Percentiles rank a stretch among this genome's conserved stretches.
These are phyloP conservation scores for Nerophis ophidion DNA, from an alignment of 2,113 vertebrate species.

Conservation along the genomic window DNA sequence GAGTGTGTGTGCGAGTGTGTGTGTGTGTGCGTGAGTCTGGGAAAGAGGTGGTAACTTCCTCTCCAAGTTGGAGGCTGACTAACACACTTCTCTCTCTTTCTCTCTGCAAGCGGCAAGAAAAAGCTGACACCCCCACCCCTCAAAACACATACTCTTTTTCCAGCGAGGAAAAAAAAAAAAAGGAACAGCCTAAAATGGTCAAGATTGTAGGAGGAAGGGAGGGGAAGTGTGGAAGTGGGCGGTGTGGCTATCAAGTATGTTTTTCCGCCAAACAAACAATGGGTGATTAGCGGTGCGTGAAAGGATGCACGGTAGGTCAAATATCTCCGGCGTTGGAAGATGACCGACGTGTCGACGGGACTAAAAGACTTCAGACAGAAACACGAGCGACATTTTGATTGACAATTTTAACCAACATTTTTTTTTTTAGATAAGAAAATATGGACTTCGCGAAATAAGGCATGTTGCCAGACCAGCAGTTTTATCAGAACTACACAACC, in stretches of 20 bases:
- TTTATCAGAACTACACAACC: too few relatives aligned
- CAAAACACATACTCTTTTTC: not conserved
- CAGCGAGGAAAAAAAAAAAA: conserved; percentile 38
- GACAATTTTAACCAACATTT: not conserved
- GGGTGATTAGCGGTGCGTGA: too few relatives aligned
- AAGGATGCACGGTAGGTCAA: too few relatives aligned
- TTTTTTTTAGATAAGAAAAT: too few relatives aligned
- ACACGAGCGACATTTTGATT: not conserved
- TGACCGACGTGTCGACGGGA: not conserved
- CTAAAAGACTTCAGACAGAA: not conserved
- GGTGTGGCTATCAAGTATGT: not conserved
- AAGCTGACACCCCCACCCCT: conserved; percentile 59
- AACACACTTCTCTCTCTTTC: conserved; percentile 45
- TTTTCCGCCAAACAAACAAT: not conserved
- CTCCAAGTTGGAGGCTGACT: conserved; percentile 58
- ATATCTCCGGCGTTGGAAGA: too few relatives aligned
- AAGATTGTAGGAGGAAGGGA: conserved; percentile 55
- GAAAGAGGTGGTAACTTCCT: conserved; percentile 69
- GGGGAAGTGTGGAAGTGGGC: conserved; percentile 28
- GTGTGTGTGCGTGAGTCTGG: conserved; percentile 52
- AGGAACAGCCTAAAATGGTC: conserved; percentile 77
- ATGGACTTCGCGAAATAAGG: too few relatives aligned
- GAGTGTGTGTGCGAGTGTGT: conserved; percentile 25
- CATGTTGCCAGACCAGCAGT: too few relatives aligned
- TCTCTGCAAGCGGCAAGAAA: conserved; percentile 62